phyloP scores from a whole-genome alignment of 2,113 vertebrate species.

The Actenoides lindsayi region DNA sequence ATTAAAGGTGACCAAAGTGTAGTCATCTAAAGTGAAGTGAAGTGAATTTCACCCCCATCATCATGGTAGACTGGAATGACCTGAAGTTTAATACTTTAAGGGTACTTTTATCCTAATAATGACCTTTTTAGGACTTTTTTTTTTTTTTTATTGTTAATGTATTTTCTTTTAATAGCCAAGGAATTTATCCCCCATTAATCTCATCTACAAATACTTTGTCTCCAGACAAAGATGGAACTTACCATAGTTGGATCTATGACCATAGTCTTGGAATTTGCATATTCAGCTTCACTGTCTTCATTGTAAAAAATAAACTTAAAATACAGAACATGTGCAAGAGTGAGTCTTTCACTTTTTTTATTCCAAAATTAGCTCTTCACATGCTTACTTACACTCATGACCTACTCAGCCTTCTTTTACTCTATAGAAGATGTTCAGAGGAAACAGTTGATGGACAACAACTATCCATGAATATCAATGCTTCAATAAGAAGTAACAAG shows the following conservation, averaged over 20 bases:
- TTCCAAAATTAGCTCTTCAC: background rate
- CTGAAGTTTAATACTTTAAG: background rate
- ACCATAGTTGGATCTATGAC: background rate
- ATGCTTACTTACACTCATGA: background rate
- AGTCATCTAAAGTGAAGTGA: background rate
- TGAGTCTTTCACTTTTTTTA: background rate
- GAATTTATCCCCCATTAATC: background rate
- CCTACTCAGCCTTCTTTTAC: background rate
- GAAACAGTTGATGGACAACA: background rate
- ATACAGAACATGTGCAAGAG: background rate
- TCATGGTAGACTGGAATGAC: background rate
- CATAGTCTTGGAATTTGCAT: background rate
- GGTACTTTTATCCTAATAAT: background rate
- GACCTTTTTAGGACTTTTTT: background rate
- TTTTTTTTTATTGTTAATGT: background rate
- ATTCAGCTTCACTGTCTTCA: background rate
- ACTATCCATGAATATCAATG: background rate
- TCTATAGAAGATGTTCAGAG: background rate
- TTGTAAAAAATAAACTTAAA: background rate
- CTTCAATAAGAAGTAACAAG: background rate
- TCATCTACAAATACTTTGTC: background rate
- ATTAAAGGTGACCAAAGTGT: background rate
- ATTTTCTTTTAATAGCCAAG: background rate
- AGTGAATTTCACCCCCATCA: background rate
- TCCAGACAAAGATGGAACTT: background rate